A percentile compares a stretch with the other conserved stretches of the same genome.
These are phyloP conservation scores for Clupea harengus DNA, from an alignment of 2,113 vertebrate species.

Conservation along the genomic window DNA sequence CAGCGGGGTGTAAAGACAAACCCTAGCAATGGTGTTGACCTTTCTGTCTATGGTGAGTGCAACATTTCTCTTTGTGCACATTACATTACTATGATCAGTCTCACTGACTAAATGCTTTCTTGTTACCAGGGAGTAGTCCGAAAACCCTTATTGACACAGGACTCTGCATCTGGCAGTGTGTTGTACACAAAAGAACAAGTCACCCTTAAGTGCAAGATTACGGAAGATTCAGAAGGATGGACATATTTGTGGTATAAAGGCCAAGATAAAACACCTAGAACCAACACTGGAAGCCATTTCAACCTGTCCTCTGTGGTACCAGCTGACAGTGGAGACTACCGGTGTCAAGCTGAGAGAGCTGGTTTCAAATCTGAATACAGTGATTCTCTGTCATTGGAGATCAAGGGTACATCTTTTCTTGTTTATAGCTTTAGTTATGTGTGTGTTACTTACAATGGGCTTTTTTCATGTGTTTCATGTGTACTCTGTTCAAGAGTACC, in stretches of 20 bases:
- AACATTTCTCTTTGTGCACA: neutral
- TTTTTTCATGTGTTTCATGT: too few species aligned
- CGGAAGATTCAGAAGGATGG: neutral
- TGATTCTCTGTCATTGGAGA: neutral
- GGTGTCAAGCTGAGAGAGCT: neutral
- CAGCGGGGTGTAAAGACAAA: too few species aligned
- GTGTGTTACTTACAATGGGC: too few species aligned
- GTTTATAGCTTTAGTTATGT: neutral
- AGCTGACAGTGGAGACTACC: neutral
- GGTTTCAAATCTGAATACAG: neutral
- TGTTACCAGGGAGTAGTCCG: neutral
- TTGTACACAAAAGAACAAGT: neutral
- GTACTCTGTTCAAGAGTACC: neutral
- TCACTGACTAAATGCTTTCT: neutral
- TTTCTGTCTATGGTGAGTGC: neutral
- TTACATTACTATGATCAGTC: neutral
- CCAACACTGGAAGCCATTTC: neutral
- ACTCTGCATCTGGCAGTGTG: neutral
- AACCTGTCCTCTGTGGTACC: neutral
- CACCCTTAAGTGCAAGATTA: neutral
- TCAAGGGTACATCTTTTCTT: neutral
- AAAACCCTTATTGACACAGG: neutral
- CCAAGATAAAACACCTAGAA: neutral
- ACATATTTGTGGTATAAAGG: neutral
- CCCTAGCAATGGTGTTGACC: too few species aligned